phyloP scores from a whole-genome alignment of 2,888 invertebrate species.

The Tenthredo mesomela region DNA sequence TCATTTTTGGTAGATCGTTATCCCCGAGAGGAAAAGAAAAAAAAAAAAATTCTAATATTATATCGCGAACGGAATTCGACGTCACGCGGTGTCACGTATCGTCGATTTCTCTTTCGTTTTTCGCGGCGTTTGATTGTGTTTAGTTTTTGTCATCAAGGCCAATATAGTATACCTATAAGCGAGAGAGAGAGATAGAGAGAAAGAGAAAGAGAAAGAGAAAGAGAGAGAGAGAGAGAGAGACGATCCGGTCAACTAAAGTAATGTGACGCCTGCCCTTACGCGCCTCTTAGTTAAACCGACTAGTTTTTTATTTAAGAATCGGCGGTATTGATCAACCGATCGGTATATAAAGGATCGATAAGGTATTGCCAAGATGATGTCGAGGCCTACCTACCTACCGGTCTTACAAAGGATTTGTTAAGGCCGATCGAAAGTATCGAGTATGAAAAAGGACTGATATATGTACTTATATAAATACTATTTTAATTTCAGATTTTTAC shows the following conservation, averaged over 20 bases:
- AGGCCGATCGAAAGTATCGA: not conserved
- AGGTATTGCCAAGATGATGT: constrained; percentile 28
- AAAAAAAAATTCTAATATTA: not conserved
- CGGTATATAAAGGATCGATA: constrained; percentile 13
- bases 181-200: too few relatives aligned
- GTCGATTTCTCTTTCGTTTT: not conserved
- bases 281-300: constrained; percentile 4
- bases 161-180: too few relatives aligned
- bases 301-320: constrained; percentile 4
- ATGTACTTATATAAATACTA: not conserved
- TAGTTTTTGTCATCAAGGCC: constrained; percentile 35
- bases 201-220: not conserved
- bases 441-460: not conserved
- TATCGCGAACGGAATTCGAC: not conserved
- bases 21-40: not conserved
- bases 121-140: constrained; percentile 28
- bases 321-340: constrained; percentile 18
- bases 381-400: not conserved
- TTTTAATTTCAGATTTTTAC: not conserved
- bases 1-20: not conserved
- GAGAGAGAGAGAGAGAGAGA: too few relatives aligned
- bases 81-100: constrained; percentile 2
- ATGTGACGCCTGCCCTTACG: constrained; percentile 33
- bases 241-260: constrained; percentile 16
- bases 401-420: not conserved